These are phyloP conservation scores for Apodemus agrarius DNA, from an alignment of 2,797 vertebrate genomes.

Conservation along the genomic window DNA sequence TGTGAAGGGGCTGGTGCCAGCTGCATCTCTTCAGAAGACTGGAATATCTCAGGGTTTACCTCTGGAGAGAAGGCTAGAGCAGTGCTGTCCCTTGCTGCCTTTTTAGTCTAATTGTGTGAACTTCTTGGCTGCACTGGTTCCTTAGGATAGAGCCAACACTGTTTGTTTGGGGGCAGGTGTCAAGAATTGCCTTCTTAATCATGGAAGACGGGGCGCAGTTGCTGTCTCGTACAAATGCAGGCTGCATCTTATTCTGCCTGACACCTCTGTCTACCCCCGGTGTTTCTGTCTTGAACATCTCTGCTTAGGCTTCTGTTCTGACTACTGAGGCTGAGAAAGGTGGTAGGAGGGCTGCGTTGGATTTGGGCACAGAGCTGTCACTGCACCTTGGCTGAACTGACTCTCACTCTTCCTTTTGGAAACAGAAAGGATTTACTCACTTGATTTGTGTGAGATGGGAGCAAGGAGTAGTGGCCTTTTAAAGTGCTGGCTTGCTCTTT, in stretches of 20 bases:
- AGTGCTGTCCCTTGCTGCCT: background rate
- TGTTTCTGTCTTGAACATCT: background rate
- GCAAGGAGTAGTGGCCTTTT: background rate
- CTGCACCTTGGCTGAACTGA: background rate
- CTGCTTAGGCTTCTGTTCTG: background rate
- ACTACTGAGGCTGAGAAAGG: background rate
- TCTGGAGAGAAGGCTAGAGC: background rate
- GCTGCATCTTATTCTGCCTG: background rate
- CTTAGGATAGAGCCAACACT: background rate
- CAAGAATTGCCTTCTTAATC: background rate
- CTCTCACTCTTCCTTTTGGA: conserved; percentile 25
- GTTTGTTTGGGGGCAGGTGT: conserved; percentile 14
- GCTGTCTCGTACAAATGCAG: background rate
- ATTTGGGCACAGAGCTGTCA: background rate
- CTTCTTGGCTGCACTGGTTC: background rate
- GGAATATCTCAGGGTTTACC: background rate
- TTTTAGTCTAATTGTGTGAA: background rate
- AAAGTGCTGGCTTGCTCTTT: background rate
- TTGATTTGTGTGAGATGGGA: background rate
- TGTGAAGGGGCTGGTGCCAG: background rate
- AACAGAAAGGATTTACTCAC: background rate
- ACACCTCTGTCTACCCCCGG: background rate
- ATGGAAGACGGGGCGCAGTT: background rate
- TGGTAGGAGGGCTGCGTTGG: background rate
- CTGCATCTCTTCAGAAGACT: background rate